These are phyloP conservation scores for Porites evermanni DNA, from an alignment of 92 coral and sea anemone species.

Conservation along the genomic window DNA sequence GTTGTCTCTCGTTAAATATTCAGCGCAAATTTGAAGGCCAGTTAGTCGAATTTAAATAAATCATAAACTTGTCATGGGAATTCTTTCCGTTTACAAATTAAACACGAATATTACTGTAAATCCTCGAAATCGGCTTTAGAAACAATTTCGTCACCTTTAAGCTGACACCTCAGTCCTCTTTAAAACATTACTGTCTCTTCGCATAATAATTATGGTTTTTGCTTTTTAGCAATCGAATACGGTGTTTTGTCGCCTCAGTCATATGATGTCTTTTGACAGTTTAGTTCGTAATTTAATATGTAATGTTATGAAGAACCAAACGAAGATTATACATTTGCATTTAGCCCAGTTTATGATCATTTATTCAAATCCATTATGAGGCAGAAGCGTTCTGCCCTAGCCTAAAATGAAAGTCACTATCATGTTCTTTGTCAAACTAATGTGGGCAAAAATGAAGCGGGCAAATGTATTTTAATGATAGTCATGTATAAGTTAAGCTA, in stretches of 20 bases:
- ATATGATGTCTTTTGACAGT: slow-evolving; percentile 16
- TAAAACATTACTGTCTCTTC: not conserved
- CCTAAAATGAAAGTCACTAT: not conserved
- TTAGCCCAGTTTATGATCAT: not conserved
- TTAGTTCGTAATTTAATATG: slow-evolving; percentile 18
- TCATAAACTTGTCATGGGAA: not conserved
- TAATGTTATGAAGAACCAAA: not conserved
- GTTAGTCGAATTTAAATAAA: slow-evolving; percentile 12
- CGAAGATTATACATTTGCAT: slow-evolving; percentile 3
- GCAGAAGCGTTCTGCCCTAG: not conserved
- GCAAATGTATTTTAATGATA: not conserved
- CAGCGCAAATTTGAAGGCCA: slow-evolving; percentile 12
- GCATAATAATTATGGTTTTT: not conserved
- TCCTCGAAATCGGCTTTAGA: not conserved
- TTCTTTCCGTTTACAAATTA: not conserved
- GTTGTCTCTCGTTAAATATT: slow-evolving; percentile 24
- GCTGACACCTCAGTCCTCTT: not conserved
- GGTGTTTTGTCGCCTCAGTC: slow-evolving; percentile 11
- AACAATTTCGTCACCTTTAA: not conserved
- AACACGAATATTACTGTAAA: not conserved
- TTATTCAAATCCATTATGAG: not conserved
- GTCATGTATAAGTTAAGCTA: not conserved
- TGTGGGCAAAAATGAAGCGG: not conserved
- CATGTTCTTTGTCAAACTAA: not conserved
- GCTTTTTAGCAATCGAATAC: slow-evolving; percentile 19